These are phyloP conservation scores for Polydrusus tereticollis DNA, from an alignment of 2,888 invertebrate species.

Conservation along the genomic window DNA sequence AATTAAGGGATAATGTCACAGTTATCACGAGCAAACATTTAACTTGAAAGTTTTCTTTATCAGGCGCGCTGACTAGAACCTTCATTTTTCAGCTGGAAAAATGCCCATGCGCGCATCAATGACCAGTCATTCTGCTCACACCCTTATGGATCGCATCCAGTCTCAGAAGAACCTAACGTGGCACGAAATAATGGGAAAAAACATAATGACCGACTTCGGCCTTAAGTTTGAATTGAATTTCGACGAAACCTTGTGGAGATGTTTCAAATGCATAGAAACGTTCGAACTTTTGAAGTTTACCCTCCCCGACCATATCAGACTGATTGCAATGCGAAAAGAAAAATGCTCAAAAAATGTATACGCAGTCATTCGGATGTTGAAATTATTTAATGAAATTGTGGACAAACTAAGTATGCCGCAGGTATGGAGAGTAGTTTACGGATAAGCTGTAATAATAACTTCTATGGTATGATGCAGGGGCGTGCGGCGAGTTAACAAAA, in stretches of 20 bases:
- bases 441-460: not conserved
- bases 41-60: too few species aligned
- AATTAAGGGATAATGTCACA: too few species aligned
- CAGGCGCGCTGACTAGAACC: too few species aligned
- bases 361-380: constrained; percentile 72
- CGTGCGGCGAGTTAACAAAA: too few species aligned
- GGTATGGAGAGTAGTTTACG: constrained; percentile 64
- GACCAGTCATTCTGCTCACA: constrained; percentile 39
- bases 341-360: constrained; percentile 77
- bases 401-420: constrained; percentile 79
- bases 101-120: constrained; percentile 38
- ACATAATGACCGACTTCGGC: constrained; percentile 76
- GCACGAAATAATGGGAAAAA: constrained; percentile 78
- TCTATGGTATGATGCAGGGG: too few species aligned
- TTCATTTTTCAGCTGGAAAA: constrained; percentile 31
- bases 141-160: constrained; percentile 58
- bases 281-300: constrained; percentile 79
- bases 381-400: constrained; percentile 76
- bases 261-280: constrained; percentile 80
- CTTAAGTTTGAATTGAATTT: constrained; percentile 79
- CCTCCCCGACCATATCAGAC: constrained; percentile 69
- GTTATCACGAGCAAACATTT: too few species aligned
- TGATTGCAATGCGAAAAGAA: constrained; percentile 74
- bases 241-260: constrained; percentile 74
- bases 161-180: constrained; percentile 69